Conservation (phyloP, 2,797 vertebrate genomes). For the Poecilia gillii region DNA sequence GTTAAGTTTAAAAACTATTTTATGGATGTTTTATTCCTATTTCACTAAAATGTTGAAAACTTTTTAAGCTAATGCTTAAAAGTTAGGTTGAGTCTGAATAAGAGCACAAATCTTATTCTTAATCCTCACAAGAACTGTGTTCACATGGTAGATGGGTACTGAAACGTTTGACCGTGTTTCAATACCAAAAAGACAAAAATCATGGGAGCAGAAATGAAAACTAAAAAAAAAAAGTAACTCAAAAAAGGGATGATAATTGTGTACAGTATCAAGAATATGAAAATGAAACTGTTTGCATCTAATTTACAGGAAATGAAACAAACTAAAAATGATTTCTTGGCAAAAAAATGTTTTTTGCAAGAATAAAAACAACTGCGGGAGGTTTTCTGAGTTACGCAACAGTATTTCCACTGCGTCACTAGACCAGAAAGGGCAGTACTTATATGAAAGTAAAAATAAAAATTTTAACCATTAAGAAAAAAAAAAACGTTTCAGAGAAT, state of each 20-base stretch:
- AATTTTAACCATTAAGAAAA: not conserved
- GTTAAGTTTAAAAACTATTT: not conserved
- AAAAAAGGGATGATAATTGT: not conserved
- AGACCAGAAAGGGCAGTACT: not conserved
- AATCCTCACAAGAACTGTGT: not conserved
- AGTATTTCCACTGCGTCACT: not conserved
- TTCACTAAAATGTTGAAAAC: not conserved
- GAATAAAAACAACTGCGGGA: not conserved
- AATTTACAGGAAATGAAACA: conserved; percentile 39
- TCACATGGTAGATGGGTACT: not conserved
- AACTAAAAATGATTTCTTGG: conserved; percentile 10
- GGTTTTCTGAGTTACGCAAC: not conserved
- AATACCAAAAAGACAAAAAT: not conserved
- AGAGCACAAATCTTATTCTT: not conserved
- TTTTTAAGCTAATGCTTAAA: not conserved
- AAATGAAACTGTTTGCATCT: not conserved
- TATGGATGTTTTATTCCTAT: not conserved
- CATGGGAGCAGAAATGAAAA: not conserved
- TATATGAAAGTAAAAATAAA: not conserved
- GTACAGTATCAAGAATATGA: not conserved
- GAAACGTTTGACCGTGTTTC: not conserved
- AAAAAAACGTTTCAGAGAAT: not conserved
- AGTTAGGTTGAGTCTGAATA: not conserved
- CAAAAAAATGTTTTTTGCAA: not conserved
- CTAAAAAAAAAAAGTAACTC: not conserved